Base-by-base conservation (phyloP, 2,113 vertebrate genomes). In the Plectropomus leopardus region DNA sequence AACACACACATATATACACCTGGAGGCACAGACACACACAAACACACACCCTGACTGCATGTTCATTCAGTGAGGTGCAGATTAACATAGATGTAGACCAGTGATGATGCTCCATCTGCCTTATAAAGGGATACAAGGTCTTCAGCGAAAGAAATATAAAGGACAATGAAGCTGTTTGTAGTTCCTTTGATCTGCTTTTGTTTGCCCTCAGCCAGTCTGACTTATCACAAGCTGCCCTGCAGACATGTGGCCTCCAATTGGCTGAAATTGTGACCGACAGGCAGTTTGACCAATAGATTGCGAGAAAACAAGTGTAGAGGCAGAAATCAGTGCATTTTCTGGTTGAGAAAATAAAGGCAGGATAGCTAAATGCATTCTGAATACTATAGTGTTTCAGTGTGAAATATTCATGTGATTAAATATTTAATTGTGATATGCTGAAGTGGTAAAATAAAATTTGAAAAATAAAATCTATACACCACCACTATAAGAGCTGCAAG, bases 371-470 rank as follows among this genome's bases (percentile, higher is more conserved):
- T 83, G 85, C 92, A 89, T 91, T 88, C 84, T 89, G 91, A 87
- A 86, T 77, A 68, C 86, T 90, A 45, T 82, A 78, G 83, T 86
- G 90, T 89, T 87, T 85, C 63, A 80, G 50, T 88, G 85, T 92
- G 59, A 90, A 92, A 89, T 91, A 91, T 90, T 92, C 65, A 91
- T 92, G 92, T 93, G 77, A 76, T 88, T 93, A 26, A 89, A 92
- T 92, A 92, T 90, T 92, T 93, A 80, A 92, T 91, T 91, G 92
- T 94, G 79, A 92, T 89, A 83, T 92, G 85, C 87, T 85, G 64
- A 87, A 86, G 82, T 87, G 82, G 79, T 76, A 26, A 73, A 85
- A 79, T 80, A 36, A 85, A 79, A 80, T 68, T 64, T 77, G 36
- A 82, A 78, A 69, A 89, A 93, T 76, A 85, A 92, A 92, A 88